These are phyloP conservation scores for Drosophila pandora DNA, from an alignment of 1,140 invertebrate genomes.

Conservation along the genomic window DNA sequence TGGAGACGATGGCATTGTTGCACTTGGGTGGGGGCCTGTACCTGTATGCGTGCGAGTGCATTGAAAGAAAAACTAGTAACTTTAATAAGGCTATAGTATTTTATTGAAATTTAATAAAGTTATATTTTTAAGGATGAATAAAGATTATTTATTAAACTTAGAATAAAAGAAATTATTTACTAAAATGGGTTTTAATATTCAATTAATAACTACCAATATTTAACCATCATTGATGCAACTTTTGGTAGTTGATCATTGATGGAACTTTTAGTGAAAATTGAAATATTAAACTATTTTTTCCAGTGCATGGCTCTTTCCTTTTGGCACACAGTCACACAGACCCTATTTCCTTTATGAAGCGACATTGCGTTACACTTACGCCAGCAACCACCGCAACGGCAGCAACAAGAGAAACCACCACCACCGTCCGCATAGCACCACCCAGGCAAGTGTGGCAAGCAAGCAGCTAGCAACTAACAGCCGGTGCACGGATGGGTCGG, in stretches of 20 bases:
- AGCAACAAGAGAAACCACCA: constrained; percentile 53
- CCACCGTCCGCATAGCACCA: constrained; percentile 48
- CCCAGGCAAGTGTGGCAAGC: constrained; percentile 50
- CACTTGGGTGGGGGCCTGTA: constrained; percentile 23
- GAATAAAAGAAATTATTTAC: too few species aligned
- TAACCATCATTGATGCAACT: too few species aligned
- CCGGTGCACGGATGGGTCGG: constrained; percentile 56
- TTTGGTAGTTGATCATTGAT: too few species aligned
- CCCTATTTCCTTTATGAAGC: constrained; percentile 79
- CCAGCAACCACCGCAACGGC: constrained; percentile 57
- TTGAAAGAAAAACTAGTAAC: background rate
- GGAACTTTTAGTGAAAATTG: too few species aligned
- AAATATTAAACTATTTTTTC: background rate
- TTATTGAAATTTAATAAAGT: background rate
- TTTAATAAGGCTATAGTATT: too few species aligned
- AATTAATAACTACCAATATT: too few species aligned
- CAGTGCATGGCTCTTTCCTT: constrained; percentile 33
- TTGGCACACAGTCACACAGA: constrained; percentile 57
- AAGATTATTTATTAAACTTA: too few species aligned
- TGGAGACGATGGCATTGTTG: constrained; percentile 59
- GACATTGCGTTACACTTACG: constrained; percentile 79
- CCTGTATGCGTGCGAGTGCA: constrained; percentile 25
- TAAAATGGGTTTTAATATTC: too few species aligned
- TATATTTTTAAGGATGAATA: background rate
- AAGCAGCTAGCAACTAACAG: constrained; percentile 51